Evolutionary conservation across 1,140 invertebrate species (phyloP).

Genomic region (Drosophila gunungcola): DNA sequence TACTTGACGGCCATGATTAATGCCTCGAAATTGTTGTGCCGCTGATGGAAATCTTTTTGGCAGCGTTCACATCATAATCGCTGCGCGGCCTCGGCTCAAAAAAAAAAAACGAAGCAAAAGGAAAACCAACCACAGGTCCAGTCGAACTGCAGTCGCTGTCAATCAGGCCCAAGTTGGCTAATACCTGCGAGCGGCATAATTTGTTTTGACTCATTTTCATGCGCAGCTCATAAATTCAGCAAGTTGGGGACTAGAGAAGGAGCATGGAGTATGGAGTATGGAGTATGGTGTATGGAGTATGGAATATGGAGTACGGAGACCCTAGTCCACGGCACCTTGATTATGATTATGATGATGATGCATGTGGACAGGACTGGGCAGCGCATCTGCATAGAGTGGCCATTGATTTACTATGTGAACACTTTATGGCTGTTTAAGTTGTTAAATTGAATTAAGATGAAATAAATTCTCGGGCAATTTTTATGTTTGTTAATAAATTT

Average conservation of each 20-base stretch:
- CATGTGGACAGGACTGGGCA: constrained; percentile 50
- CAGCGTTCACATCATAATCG: constrained; percentile 77
- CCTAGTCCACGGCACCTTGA: constrained; percentile 31
- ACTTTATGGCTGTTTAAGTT: constrained; percentile 85
- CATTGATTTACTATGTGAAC: constrained; percentile 84
- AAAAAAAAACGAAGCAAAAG: no score
- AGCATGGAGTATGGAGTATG: not conserved
- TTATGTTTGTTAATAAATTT: constrained; percentile 84
- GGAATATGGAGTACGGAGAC: not conserved
- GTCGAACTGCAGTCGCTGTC: constrained; percentile 50
- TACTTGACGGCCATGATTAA: constrained; percentile 71
- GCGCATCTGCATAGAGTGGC: constrained; percentile 62
- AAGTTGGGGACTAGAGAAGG: constrained; percentile 16
- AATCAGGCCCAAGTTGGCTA: constrained; percentile 46
- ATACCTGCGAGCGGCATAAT: constrained; percentile 66
- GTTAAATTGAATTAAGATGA: constrained; percentile 85
- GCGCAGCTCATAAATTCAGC: constrained; percentile 76
- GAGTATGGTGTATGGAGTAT: not conserved
- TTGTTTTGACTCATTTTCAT: constrained; percentile 84
- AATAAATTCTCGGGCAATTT: constrained; percentile 82
- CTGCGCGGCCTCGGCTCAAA: constrained; percentile 16
- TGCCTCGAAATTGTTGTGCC: constrained; percentile 71
- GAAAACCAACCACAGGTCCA: constrained; percentile 11
- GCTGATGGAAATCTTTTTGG: constrained; percentile 68
- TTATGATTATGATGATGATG: constrained; percentile 47